A percentile compares a stretch with the other conserved stretches of the same genome.
Evolutionary conservation across 2,113 vertebrate species (phyloP).

Genomic region (Poicephalus gulielmi): DNA sequence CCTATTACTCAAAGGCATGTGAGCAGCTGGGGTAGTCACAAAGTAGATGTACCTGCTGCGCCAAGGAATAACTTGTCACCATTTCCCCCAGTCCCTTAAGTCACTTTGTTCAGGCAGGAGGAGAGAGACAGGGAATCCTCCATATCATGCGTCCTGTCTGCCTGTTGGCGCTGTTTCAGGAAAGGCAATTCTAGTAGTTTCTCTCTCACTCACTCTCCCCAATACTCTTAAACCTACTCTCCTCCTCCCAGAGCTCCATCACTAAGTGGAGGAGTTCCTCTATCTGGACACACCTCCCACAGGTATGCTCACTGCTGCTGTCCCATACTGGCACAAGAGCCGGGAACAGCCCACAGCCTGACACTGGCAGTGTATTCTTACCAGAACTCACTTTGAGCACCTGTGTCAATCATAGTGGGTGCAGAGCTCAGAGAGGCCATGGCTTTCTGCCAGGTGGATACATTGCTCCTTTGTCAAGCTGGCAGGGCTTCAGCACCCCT

Average conservation of each 20-base stretch:
- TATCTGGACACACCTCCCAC: not conserved
- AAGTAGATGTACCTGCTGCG: not conserved
- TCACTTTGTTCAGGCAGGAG: not conserved
- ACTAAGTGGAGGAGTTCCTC: not conserved
- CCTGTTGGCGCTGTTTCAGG: not conserved
- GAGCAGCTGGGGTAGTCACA: not conserved
- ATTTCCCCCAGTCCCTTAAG: not conserved
- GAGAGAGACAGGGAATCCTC: not conserved
- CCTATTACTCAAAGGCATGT: not conserved
- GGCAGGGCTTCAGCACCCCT: not conserved
- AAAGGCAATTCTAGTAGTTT: not conserved
- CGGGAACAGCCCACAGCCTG: not conserved
- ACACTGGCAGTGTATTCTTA: not conserved
- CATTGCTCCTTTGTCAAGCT: not conserved
- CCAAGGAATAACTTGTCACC: not conserved
- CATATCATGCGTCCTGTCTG: not conserved
- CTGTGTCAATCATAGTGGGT: not conserved
- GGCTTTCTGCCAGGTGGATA: not conserved
- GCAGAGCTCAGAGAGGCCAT: not conserved
- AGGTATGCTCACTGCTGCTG: not conserved
- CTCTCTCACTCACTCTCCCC: not conserved
- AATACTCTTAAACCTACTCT: not conserved
- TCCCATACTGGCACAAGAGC: not conserved
- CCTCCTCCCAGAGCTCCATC: not conserved
- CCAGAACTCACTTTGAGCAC: not conserved